Evolutionary conservation across 2,888 invertebrate genomes (phyloP).

Genomic region (Thymelicus sylvestris): DNA sequence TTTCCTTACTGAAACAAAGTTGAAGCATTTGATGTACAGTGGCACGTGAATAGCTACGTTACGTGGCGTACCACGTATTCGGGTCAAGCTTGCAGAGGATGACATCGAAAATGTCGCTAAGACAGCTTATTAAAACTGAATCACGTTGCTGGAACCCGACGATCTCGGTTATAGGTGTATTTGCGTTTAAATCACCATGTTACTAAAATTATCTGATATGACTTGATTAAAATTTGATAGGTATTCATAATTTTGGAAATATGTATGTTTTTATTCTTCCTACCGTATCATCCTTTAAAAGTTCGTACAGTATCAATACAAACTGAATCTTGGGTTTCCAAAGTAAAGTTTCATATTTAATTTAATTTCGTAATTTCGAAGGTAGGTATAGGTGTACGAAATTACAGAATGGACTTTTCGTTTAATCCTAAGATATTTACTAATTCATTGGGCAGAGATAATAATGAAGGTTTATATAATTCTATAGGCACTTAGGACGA

Average conservation of each 20-base stretch:
- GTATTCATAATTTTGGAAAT: no score
- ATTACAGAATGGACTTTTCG: slow-evolving; percentile 18
- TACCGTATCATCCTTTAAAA: neutral
- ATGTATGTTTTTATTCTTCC: no score
- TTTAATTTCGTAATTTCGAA: slow-evolving; percentile 6
- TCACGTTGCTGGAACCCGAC: neutral
- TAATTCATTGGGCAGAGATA: slow-evolving; percentile 29
- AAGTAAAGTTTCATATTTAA: neutral
- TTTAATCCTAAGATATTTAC: slow-evolving; percentile 17
- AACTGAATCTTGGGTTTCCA: neutral
- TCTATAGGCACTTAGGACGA: slow-evolving; percentile 21
- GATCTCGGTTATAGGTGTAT: neutral
- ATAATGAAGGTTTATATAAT: slow-evolving; percentile 28
- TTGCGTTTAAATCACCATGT: no score
- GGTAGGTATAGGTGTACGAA: neutral
- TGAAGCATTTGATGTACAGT: neutral
- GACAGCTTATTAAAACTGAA: slow-evolving; percentile 13
- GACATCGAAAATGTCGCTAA: slow-evolving; percentile 9
- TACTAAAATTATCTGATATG: no score
- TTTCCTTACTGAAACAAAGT: neutral
- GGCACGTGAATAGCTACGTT: neutral
- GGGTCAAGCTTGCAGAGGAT: slow-evolving; percentile 18
- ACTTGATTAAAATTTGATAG: no score
- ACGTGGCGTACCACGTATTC: slow-evolving; percentile 8
- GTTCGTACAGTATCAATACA: neutral